These are phyloP conservation scores for Spea hammondii DNA, from an alignment of 2,797 vertebrate genomes.

Conservation along the genomic window DNA sequence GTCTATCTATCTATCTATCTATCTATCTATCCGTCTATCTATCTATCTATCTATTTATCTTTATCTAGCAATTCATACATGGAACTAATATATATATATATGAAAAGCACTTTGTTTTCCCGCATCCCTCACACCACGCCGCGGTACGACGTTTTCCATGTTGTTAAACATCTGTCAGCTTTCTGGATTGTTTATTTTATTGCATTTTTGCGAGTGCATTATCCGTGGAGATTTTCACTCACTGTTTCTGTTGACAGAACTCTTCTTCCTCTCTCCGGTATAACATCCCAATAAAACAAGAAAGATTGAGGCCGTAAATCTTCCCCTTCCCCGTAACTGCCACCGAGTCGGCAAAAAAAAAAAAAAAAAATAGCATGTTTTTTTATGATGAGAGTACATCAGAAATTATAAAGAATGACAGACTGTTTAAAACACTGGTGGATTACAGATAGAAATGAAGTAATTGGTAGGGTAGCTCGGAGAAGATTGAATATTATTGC, in stretches of 20 bases:
- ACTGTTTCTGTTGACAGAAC: constrained; percentile 23
- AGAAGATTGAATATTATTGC: constrained; percentile 37
- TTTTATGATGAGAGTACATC: constrained; percentile 28
- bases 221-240: constrained; percentile 6
- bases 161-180: constrained; percentile 22
- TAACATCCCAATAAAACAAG: constrained; percentile 38
- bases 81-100: neutral
- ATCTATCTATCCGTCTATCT: neutral
- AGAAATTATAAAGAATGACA: constrained; percentile 35
- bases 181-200: constrained; percentile 24
- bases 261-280: constrained; percentile 5
- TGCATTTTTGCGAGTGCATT: neutral
- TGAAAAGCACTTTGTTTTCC: too few relatives aligned
- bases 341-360: constrained; percentile 7
- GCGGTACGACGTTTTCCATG: neutral
- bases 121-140: neutral
- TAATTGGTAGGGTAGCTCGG: constrained; percentile 15
- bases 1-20: too few relatives aligned
- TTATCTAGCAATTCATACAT: neutral
- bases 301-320: constrained; percentile 40
- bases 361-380: neutral
- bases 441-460: constrained; percentile 25
- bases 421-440: constrained; percentile 26
- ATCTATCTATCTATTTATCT: too few relatives aligned
- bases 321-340: neutral